Base-by-base conservation (phyloP, 2,113 vertebrate species). In the Potamarius usumacintae region DNA sequence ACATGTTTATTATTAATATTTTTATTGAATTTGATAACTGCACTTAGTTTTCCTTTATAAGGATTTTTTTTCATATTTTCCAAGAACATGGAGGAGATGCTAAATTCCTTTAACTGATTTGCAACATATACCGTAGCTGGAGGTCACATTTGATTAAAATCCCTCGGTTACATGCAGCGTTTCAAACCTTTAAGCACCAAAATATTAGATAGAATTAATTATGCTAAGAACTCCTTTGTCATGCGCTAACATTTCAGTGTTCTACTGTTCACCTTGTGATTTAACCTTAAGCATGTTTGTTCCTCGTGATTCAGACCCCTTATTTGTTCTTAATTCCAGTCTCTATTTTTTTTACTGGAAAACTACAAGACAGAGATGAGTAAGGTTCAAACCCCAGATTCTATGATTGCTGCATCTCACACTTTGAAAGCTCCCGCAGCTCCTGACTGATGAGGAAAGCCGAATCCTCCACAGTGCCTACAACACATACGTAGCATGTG, bases 361-460 rank as follows among this genome's bases (percentile, higher is more conserved):
- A 86, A 83, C 82, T 84, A 77, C 67, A 17, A 72, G 57, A 65
- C 62, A 71, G 62, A 87, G 57, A 62, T 88, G 27, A 60, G 27
- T 88, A 86, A 88, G 67, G 62, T 81, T 86, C 50, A 88, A 78
- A 53, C 67, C 27, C 34, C 67, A 25, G 60, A 87, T 82, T 81
- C 91, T 91, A 89, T 91, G 87, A 86, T 90, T 84, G 89, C 89
- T 89, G 87, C 90, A 85, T 81, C 86, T 89, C 91, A 83, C 74
- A 87, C 86, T 74, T 72, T 86, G 85, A 72, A 89, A 88, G 89
- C 89, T 89, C 86, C 88, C 89, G 91, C 88, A 86, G 92, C 91
- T 78, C 48, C 83, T 89, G 89, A 81, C 91, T 95, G 94, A 94
- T 94, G 94, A 94, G 92, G 92, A 88, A 91, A 93, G 90, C 93